A percentile compares a stretch with the other conserved stretches of the same genome.
Evolutionary conservation across 2,888 invertebrate species (phyloP).

Genomic region (Amblyjoppa fuscipennis): DNA sequence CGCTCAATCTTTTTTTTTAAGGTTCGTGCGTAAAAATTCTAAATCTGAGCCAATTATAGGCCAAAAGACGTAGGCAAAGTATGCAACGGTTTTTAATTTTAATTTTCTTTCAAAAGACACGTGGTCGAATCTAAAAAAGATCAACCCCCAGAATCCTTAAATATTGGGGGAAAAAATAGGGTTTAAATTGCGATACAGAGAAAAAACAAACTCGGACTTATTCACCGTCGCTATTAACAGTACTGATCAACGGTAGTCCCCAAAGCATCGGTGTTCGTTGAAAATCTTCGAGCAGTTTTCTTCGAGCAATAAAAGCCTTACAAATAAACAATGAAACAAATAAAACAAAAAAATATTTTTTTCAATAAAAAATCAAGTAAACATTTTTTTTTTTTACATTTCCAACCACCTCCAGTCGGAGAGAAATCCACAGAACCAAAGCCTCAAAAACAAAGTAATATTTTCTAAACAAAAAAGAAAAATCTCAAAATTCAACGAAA

Average conservation of each 20-base stretch:
- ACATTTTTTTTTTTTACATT: background rate
- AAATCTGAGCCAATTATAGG: background rate
- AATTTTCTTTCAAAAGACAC: background rate
- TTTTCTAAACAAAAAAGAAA: background rate
- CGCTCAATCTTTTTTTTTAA: background rate
- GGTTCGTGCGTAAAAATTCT: background rate
- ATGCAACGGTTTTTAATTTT: background rate
- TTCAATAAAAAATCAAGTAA: too few species aligned
- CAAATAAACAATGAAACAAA: too few species aligned
- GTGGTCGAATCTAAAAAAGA: background rate
- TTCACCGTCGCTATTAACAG: too few species aligned
- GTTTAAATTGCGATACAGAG: too few species aligned
- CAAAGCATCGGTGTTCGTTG: too few species aligned
- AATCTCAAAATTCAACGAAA: background rate
- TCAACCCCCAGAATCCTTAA: background rate
- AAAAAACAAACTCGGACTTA: too few species aligned
- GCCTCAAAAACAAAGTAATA: background rate
- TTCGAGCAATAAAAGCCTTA: too few species aligned
- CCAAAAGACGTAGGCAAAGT: background rate
- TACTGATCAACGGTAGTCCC: too few species aligned
- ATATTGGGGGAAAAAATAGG: too few species aligned
- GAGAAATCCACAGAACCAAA: background rate
- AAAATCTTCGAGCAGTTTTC: too few species aligned
- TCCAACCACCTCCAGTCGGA: too few species aligned
- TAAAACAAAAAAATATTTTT: too few species aligned